Percentiles rank a stretch among this genome's conserved stretches.
Conservation (phyloP, 2,888 invertebrate genomes). For the Falcaria lacertinaria region DNA sequence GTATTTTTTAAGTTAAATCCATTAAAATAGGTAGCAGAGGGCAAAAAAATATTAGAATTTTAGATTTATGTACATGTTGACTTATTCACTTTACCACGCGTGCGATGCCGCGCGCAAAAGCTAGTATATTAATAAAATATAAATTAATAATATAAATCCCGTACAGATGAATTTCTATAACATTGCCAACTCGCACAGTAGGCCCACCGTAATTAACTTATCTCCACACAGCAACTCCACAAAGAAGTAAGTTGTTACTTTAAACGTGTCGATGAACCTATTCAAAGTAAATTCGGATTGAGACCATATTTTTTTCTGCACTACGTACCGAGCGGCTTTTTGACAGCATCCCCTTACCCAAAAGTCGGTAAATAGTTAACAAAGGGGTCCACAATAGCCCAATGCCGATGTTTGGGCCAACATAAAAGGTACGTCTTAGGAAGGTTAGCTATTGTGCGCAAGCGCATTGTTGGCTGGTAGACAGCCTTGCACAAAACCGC, state of each 20-base stretch:
- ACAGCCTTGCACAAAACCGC: constrained; percentile 73
- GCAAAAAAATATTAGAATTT: too few species aligned
- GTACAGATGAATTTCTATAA: too few species aligned
- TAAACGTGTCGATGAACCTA: constrained; percentile 44
- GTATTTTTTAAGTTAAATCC: too few species aligned
- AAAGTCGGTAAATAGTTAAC: constrained; percentile 76
- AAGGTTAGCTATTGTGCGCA: constrained; percentile 55
- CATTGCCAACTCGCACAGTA: background rate
- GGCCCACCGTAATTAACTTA: constrained; percentile 24
- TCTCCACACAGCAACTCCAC: constrained; percentile 23
- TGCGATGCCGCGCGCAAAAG: too few species aligned
- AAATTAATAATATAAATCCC: too few species aligned
- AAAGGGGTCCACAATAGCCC: constrained; percentile 65
- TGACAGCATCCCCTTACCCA: constrained; percentile 59
- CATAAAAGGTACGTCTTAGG: constrained; percentile 69
- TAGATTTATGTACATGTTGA: too few species aligned
- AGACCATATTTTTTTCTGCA: constrained; percentile 44
- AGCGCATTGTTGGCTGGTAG: constrained; percentile 48
- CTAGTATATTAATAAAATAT: background rate
- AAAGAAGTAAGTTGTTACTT: constrained; percentile 40
- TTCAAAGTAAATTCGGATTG: constrained; percentile 39
- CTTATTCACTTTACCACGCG: too few species aligned
- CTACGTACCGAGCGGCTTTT: constrained; percentile 33
- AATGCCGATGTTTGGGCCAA: constrained; percentile 76
- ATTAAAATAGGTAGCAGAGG: too few species aligned